Evolutionary conservation across 2,113 vertebrate genomes (phyloP).

Genomic region (Tragelaphus buxtoni): DNA sequence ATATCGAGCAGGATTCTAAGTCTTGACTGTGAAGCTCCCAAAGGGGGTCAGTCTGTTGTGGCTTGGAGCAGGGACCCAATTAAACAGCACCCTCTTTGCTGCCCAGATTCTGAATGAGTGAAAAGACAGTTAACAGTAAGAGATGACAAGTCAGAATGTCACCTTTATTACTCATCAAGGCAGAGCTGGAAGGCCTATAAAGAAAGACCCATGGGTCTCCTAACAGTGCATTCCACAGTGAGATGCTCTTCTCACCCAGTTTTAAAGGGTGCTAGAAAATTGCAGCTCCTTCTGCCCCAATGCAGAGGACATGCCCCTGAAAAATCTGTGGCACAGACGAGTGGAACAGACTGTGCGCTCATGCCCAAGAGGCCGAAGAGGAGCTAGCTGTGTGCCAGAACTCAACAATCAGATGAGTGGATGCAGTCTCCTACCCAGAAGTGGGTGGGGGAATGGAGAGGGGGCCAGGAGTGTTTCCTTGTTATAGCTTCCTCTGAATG

Average conservation of each 20-base stretch:
- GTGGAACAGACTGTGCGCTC: background rate
- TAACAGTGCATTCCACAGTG: background rate
- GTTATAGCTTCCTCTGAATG: background rate
- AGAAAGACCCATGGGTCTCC: background rate
- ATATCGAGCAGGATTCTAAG: background rate
- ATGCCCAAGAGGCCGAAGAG: background rate
- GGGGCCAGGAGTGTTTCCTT: background rate
- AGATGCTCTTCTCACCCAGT: background rate
- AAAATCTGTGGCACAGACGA: background rate
- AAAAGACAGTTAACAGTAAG: background rate
- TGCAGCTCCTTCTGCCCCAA: background rate
- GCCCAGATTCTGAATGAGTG: conserved; percentile 1
- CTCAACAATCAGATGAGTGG: background rate
- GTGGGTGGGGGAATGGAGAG: background rate
- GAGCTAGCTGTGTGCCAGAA: background rate
- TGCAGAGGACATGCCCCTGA: background rate
- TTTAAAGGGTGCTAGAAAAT: background rate
- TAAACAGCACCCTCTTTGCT: background rate
- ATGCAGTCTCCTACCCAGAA: background rate
- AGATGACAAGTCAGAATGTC: background rate
- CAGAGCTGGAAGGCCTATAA: background rate
- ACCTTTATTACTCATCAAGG: background rate
- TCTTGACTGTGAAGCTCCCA: background rate
- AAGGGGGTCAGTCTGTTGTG: background rate
- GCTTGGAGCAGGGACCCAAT: background rate